These are phyloP conservation scores for Marronus borbonicus DNA, from an alignment of 2,888 invertebrate genomes.

Conservation along the genomic window DNA sequence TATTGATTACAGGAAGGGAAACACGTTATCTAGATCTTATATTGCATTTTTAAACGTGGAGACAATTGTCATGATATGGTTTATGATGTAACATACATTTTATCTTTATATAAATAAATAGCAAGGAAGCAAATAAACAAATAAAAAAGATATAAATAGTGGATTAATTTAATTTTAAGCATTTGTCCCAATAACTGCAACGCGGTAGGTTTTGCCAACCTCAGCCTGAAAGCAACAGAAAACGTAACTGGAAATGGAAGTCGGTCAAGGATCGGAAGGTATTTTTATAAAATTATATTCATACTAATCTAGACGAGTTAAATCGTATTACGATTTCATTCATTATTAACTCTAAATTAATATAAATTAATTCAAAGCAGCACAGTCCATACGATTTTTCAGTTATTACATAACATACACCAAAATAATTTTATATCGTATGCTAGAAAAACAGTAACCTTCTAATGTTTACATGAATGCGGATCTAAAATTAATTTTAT, in stretches of 20 bases:
- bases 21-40: too few species aligned
- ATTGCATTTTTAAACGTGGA: too few species aligned
- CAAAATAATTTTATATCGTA: too few species aligned
- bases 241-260: constrained; percentile 30
- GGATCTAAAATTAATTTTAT: too few species aligned
- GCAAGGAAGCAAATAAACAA: background rate
- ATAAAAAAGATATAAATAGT: background rate
- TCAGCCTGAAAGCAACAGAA: constrained; percentile 12
- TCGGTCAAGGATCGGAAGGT: constrained; percentile 35
- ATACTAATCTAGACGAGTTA: background rate
- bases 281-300: constrained; percentile 1
- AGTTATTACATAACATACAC: too few species aligned
- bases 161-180: background rate
- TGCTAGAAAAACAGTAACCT: too few species aligned
- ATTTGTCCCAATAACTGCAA: background rate
- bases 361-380: too few species aligned
- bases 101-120: constrained; percentile 1
- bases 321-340: background rate
- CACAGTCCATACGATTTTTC: too few species aligned
- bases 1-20: too few species aligned
- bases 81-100: background rate
- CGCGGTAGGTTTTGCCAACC: background rate
- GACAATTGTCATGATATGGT: too few species aligned
- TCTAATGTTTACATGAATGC: too few species aligned
- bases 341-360: too few species aligned